Evolutionary conservation across 2,113 vertebrate species (phyloP).

Genomic region (Lagopus leucura): DNA sequence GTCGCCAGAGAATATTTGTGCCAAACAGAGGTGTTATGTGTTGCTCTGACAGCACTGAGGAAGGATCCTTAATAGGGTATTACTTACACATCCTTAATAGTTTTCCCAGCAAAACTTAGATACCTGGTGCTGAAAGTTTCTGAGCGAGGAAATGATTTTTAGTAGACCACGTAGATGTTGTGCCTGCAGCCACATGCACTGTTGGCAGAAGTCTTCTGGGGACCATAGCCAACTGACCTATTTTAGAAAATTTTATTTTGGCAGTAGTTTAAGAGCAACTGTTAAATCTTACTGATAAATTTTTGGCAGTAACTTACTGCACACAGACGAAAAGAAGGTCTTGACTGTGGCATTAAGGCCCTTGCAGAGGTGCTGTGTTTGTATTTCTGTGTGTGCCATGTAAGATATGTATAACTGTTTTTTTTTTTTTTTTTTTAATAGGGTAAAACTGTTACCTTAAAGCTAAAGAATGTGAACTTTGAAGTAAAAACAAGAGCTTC

Average conservation of each 20-base stretch:
- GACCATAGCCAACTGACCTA: neutral
- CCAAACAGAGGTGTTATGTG: neutral
- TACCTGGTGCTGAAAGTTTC: neutral
- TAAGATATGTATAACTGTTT: neutral
- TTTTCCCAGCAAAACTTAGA: neutral
- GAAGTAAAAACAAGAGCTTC: slow-evolving; percentile 92
- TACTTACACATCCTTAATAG: neutral
- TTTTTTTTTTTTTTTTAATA: neutral
- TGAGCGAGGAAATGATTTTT: neutral
- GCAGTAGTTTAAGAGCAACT: neutral
- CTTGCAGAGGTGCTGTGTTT: neutral
- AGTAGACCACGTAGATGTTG: neutral
- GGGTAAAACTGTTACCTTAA: slow-evolving; percentile 95
- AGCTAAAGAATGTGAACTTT: slow-evolving; percentile 96
- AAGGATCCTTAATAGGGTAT: neutral
- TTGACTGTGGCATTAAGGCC: neutral
- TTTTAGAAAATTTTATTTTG: neutral
- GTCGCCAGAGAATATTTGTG: neutral
- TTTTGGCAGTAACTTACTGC: neutral
- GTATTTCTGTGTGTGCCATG: neutral
- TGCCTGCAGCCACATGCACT: neutral
- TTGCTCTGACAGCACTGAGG: neutral
- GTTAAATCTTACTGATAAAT: neutral
- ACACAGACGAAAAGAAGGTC: neutral
- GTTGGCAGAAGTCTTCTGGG: neutral